Evolutionary conservation across 2,113 vertebrate genomes (phyloP), one percentile per base, ranked within the genome.

Genomic region (Ornithorhynchus anatinus): DNA sequence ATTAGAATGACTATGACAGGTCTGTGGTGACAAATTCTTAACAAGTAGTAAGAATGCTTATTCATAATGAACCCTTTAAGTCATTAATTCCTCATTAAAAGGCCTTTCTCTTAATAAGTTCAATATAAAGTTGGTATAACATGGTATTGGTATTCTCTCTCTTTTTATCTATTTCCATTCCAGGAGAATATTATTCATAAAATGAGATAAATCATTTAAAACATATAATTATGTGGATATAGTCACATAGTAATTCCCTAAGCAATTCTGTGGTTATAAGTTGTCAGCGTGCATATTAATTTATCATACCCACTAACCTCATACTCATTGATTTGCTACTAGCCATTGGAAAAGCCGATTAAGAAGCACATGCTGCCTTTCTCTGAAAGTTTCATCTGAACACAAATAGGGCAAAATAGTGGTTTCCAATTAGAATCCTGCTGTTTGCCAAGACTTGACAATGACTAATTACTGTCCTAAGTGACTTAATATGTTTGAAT

Each of bases 11-110:
- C 91, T 94, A 94, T 92, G 92, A 91, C 93, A 93, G 93, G 95
- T 95, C 94, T 92, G 91, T 87, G 90, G 94, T 93, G 94, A 91
- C 92, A 96, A 96, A 95, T 93, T 95, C 92, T 94, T 96, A 98
- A 97, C 94, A 82, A 97, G 93, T 92, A 95, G 92, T 91, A 94
- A 96, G 95, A 96, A 94, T 94, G 91, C 90, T 90, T 91, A 91
- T 94, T 95, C 93, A 93, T 97, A 97, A 96, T 96, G 94, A 97
- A 93, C 89, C 94, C 91, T 91, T 96, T 97, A 95, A 96, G 96
- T 95, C 92, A 97, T 96, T 95, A 95, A 94, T 92, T 89, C 81
- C 92, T 94, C 85, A 90, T 93, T 93, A 92, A 87, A 88, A 86
- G 71, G 87, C 74, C 75, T 81, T 85, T 70, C 87, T 90, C 81